Evolutionary conservation across 2,888 invertebrate species (phyloP), one percentile per base, ranked within the genome.

Genomic region (Eledona agricola): DNA sequence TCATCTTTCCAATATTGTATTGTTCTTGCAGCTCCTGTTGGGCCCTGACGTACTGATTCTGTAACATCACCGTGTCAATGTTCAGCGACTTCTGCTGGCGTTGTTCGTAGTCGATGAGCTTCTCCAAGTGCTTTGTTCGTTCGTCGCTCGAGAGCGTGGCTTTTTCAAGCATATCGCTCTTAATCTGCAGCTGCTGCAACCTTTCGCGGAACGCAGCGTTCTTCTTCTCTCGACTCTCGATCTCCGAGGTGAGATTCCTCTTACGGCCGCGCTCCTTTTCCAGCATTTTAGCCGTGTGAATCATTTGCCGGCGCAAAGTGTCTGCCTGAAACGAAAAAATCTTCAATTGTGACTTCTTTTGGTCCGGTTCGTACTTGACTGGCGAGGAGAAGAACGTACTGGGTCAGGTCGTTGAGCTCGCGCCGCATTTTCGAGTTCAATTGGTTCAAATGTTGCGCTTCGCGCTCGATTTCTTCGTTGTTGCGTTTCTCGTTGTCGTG

Each of bases 91-190:
- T 77, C n/a, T 79, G 77, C 60, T 78, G 79, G 7, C 76, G 77
- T 62, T 83, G 80, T 63, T 83, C 83, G 26, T 77, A 78, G 75
- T 81, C 81, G 9, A 86, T 74, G 71, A 87, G 81, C 13, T 81
- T 79, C 65, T 86, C 82, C 3, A 87, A 72, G 62, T 84, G 80
- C 40, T 78, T 81, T 0, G 81, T 78, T 17, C 83, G 76, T 63
- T 84, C 85, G 23, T 80, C 81, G 0, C 84, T 77, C 11, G 81
- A 79, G 63, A 82, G 77, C 2, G 79, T 76, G 62, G 81, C 79
- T 56, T 80, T 78, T 22, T 75, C 70, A 1, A 85, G 77, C 1
- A 81, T 80, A 2, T 73, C 64, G 16, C 82, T 52, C 63, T 82
- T 83, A 2, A 66, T 67, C 63, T 79, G 80, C 7, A 84, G 66